These are phyloP conservation scores for Silurus glanis DNA, from an alignment of 2,113 vertebrate genomes.

Conservation along the genomic window DNA sequence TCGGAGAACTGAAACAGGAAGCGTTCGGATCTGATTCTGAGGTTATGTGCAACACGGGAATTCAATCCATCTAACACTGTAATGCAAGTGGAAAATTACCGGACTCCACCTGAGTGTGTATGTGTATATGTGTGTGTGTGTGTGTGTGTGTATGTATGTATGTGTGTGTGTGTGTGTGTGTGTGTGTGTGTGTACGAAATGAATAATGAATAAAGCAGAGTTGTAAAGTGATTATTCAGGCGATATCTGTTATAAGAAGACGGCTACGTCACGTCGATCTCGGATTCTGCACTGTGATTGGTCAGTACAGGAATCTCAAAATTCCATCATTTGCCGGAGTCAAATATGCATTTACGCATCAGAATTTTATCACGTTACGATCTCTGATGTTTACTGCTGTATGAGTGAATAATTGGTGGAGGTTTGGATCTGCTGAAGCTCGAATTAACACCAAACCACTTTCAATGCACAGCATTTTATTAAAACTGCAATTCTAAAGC, in stretches of 20 bases:
- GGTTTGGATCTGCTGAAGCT: too few relatives aligned
- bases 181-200: neutral
- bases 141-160: too few relatives aligned
- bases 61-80: neutral
- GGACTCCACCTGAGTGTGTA: rapidly evolving
- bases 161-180: neutral
- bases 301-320: neutral
- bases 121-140: neutral
- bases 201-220: neutral
- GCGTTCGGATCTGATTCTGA: neutral
- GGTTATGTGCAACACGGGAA: neutral
- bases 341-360: too few relatives aligned
- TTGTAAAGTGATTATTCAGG: neutral
- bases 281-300: neutral
- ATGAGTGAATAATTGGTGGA: too few relatives aligned
- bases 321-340: too few relatives aligned
- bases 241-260: neutral
- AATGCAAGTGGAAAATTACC: neutral
- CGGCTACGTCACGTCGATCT: neutral
- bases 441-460: too few relatives aligned
- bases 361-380: too few relatives aligned
- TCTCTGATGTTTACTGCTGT: too few relatives aligned
- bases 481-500: too few relatives aligned
- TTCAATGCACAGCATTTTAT: too few relatives aligned
- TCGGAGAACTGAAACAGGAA: neutral